These are phyloP conservation scores for Heliothis subflexa DNA, from an alignment of 1,140 invertebrate genomes.

Conservation along the genomic window DNA sequence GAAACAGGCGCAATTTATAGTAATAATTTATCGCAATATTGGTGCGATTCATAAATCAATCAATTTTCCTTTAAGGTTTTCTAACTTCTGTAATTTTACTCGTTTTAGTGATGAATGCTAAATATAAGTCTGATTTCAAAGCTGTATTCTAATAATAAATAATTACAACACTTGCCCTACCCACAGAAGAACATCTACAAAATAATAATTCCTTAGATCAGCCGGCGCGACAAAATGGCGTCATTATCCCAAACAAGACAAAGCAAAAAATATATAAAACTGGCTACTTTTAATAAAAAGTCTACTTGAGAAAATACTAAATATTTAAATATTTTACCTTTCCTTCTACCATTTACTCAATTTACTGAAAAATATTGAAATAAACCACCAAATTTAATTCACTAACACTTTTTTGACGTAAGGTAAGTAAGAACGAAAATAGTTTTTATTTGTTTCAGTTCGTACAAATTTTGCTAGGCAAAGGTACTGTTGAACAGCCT, in stretches of 20 bases:
- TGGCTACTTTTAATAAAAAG: slow-evolving; percentile 19
- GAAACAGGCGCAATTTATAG: not conserved
- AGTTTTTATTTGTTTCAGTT: slow-evolving; percentile 54
- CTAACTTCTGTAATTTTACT: slow-evolving; percentile 45
- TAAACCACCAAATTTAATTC: slow-evolving; percentile 75
- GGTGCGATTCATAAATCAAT: slow-evolving; percentile 45
- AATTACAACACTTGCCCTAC: slow-evolving; percentile 47
- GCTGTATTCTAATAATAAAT: slow-evolving; percentile 37
- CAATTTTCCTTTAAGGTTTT: slow-evolving; percentile 43
- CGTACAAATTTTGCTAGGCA: slow-evolving; percentile 42
- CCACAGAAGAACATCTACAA: slow-evolving; percentile 60
- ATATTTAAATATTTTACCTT: slow-evolving; percentile 54
- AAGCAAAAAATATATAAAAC: slow-evolving; percentile 53
- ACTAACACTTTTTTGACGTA: slow-evolving; percentile 82
- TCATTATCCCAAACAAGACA: slow-evolving; percentile 80
- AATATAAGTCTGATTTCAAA: slow-evolving; percentile 33
- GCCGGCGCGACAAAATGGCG: slow-evolving; percentile 86
- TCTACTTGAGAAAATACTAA: slow-evolving; percentile 33
- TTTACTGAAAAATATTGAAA: slow-evolving; percentile 63
- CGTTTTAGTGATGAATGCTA: slow-evolving; percentile 18
- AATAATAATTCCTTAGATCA: slow-evolving; percentile 80
- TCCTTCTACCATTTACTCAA: slow-evolving; percentile 63
- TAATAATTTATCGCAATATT: slow-evolving; percentile 43
- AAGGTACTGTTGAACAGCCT: slow-evolving; percentile 37
- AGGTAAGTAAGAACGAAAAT: slow-evolving; percentile 76